These are phyloP conservation scores for Grantiella picta DNA, from an alignment of 2,113 vertebrate genomes.

Conservation along the genomic window DNA sequence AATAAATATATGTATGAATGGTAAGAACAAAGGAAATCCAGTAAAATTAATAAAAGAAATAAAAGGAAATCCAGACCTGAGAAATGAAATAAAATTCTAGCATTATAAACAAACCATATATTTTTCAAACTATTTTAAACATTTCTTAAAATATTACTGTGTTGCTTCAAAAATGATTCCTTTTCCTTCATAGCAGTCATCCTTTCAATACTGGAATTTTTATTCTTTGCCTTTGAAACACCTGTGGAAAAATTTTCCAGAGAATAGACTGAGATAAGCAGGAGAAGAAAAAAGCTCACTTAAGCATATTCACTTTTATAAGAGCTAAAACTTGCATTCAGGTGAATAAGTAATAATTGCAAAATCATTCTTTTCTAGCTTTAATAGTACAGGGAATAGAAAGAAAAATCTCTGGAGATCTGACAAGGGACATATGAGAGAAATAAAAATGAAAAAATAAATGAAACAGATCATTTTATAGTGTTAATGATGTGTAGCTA, in stretches of 20 bases:
- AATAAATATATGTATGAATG: not conserved
- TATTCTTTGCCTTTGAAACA: not conserved
- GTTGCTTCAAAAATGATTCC: not conserved
- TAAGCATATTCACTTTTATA: not conserved
- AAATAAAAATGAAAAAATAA: conserved; percentile 18
- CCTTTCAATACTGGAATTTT: not conserved
- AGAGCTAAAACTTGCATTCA: not conserved
- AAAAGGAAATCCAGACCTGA: not conserved
- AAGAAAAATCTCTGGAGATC: not conserved
- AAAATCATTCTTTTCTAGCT: not conserved
- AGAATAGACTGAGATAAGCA: not conserved
- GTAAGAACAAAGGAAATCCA: not conserved
- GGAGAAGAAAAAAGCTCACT: not conserved
- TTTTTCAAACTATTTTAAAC: not conserved
- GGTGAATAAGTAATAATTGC: not conserved
- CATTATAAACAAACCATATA: not conserved
- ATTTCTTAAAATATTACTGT: not conserved
- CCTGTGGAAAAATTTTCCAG: not conserved
- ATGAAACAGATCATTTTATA: conserved; percentile 46
- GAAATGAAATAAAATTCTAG: not conserved
- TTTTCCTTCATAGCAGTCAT: not conserved
- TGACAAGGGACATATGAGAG: not conserved
- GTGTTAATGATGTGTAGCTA: conserved; percentile 42
- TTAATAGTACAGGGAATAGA: not conserved
- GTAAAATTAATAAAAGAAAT: too few relatives aligned